These are phyloP conservation scores for Cheiracanthium punctorium DNA, from an alignment of 2,888 invertebrate species.

Conservation along the genomic window DNA sequence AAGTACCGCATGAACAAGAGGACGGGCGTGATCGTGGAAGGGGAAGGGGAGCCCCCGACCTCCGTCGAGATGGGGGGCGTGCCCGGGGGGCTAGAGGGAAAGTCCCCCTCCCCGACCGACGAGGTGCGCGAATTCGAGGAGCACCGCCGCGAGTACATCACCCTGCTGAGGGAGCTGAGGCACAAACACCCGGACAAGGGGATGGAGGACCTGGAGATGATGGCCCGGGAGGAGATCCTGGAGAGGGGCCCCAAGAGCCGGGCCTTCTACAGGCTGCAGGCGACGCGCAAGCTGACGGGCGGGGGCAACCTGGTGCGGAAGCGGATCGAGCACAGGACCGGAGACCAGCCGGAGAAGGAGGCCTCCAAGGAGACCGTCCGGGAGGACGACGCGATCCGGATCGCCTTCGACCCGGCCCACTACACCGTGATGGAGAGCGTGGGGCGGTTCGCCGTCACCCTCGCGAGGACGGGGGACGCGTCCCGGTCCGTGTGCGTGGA, in stretches of 20 bases:
- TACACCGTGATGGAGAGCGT: constrained; percentile 99
- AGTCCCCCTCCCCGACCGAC: constrained; percentile 77
- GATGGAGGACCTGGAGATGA: constrained; percentile 90
- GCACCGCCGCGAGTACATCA: constrained; percentile 93
- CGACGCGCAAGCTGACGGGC: constrained; percentile 95
- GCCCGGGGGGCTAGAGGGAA: constrained; percentile 79
- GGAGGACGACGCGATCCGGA: constrained; percentile 80
- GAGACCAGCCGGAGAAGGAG: constrained; percentile 63
- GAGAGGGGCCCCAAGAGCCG: constrained; percentile 95
- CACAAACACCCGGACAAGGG: constrained; percentile 93
- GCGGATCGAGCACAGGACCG: too few species aligned
- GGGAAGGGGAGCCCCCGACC: constrained; percentile 80
- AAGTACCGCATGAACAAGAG: constrained; percentile 92
- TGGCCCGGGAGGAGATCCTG: constrained; percentile 93
- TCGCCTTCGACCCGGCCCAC: constrained; percentile 96
- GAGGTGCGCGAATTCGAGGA: constrained; percentile 87
- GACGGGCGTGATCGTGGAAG: constrained; percentile 92
- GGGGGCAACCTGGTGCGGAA: constrained; percentile 87
- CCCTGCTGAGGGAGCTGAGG: constrained; percentile 90
- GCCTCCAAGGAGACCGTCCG: constrained; percentile 38
- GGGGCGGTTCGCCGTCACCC: constrained; percentile 90
- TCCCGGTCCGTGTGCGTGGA: constrained; percentile 88
- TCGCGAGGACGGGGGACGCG: constrained; percentile 86
- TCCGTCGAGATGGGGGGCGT: constrained; percentile 81
- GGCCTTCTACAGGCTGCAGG: constrained; percentile 88